phyloP scores from a whole-genome alignment of 2,888 invertebrate species.

The Liopterus haemorrhoidalis region DNA sequence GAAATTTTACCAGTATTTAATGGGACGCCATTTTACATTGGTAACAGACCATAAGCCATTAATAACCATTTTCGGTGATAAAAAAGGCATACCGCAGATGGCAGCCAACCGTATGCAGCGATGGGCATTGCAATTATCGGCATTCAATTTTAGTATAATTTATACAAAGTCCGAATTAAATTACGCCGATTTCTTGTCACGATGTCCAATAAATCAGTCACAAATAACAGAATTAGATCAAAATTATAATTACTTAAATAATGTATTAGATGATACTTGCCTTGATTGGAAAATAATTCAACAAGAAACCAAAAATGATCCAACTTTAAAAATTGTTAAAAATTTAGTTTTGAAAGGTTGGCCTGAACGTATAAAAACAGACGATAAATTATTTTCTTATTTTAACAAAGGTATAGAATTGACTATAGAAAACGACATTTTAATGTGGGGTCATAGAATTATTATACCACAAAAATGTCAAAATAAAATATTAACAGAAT shows the following conservation, averaged over 20 bases:
- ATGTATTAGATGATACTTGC: too few relatives aligned
- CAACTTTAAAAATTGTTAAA: neutral
- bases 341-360: neutral
- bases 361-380: neutral
- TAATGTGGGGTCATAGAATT: neutral
- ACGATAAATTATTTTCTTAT: neutral
- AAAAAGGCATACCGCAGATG: slow-evolving; percentile 4
- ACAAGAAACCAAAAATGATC: slow-evolving; percentile 1
- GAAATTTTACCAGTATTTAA: slow-evolving; percentile 10
- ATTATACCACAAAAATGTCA: neutral
- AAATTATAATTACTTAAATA: too few relatives aligned
- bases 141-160: slow-evolving; percentile 25
- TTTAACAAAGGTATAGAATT: neutral
- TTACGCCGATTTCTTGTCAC: slow-evolving; percentile 25
- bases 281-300: too few relatives aligned
- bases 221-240: too few relatives aligned
- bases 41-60: slow-evolving; percentile 15
- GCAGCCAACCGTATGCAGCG: slow-evolving; percentile 24
- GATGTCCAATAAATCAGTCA: slow-evolving; percentile 11
- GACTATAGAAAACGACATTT: neutral
- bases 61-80: slow-evolving; percentile 10
- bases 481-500: slow-evolving; percentile 12
- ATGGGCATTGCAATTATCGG: slow-evolving; percentile 25
- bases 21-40: slow-evolving; percentile 2
- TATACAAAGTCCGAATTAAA: slow-evolving; percentile 25